A percentile compares a stretch with the other conserved stretches of the same genome.
Evolutionary conservation across 2,888 invertebrate genomes (phyloP).

Genomic region (Orchesellides sinensis): DNA sequence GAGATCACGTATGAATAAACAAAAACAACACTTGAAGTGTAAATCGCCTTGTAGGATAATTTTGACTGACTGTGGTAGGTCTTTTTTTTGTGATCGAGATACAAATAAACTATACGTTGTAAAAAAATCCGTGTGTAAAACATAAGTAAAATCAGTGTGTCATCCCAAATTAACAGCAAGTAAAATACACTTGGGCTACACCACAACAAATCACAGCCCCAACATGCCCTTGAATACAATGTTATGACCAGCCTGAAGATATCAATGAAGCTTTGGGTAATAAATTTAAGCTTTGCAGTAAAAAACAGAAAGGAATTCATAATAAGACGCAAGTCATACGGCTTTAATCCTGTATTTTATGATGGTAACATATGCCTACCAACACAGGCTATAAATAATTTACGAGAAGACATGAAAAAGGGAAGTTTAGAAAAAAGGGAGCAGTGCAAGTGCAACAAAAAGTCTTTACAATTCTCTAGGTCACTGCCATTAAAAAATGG

Average conservation of each 20-base stretch:
- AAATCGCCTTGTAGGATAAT: too few species aligned
- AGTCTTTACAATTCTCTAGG: conserved; percentile 21
- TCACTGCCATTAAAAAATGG: conserved; percentile 21
- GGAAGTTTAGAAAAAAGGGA: conserved; percentile 32
- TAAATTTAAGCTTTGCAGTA: neutral
- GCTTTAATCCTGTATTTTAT: neutral
- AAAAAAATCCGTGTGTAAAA: neutral
- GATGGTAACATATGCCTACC: too few species aligned
- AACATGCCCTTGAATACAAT: neutral
- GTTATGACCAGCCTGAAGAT: neutral
- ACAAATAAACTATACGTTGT: conserved; percentile 5
- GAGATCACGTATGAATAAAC: neutral
- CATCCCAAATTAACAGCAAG: conserved; percentile 29
- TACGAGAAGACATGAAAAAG: conserved; percentile 11
- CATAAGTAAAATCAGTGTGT: conserved; percentile 46
- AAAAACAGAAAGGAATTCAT: neutral
- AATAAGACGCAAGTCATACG: neutral
- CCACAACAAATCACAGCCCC: neutral
- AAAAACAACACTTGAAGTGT: too few species aligned
- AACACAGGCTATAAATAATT: conserved; percentile 1
- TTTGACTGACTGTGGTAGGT: conserved; percentile 29
- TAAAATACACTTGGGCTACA: neutral
- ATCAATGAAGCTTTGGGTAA: conserved; percentile 1
- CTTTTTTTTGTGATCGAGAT: neutral
- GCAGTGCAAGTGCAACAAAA: conserved; percentile 11